Evolutionary conservation across 92 coral and sea anemone genomes (phyloP), one percentile per base, ranked within the genome.

Genomic region (Ricordea florida): DNA sequence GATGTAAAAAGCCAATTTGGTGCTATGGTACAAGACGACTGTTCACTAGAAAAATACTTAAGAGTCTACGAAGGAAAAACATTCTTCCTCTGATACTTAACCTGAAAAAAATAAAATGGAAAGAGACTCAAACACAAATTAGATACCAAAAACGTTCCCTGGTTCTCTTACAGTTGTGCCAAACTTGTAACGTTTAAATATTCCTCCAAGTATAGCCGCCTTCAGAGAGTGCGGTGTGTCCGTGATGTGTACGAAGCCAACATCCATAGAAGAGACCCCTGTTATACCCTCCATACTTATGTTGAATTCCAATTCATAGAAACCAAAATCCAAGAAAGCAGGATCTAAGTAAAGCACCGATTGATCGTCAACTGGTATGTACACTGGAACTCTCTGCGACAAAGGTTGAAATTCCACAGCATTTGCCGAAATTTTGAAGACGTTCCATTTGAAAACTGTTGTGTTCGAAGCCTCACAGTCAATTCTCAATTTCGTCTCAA

Each of bases 381-480:
- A 14, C 24, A 40, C 27, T 27, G 55, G 34, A 1, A 44, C 20
- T 17, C 36, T 62, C 28, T 37, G 10, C 4, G 27, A 5, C 20
- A 23, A 26, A 3, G 55, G 62, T 9, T 26, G 48, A 38, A 38
- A 60, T 16, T 20, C 50, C 10, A 55, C 60, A 3, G 79, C 58
- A 34, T 88, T 65, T 8, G 46, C 42, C 3, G 55, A 63, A 15
- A 80, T 49, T 10, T 43, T 50, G 46, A 23, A 57, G 13, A 84
- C 45, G 57, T 79, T 62, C 98, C 98, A 93, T 6, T 9, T 22
- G 38, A 80, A 84, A 29, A 46, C 35, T 15, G 98, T 90, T 1
- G 53, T 5, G 8, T 63, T 43, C 11, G 98, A 90, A 6, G 82
- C 88, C 48, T 90, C 91, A 38, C 98, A 93, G 33, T 83, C 56